These are phyloP conservation scores for Nomada lathburiana DNA, from an alignment of 2,888 invertebrate genomes.

Conservation along the genomic window DNA sequence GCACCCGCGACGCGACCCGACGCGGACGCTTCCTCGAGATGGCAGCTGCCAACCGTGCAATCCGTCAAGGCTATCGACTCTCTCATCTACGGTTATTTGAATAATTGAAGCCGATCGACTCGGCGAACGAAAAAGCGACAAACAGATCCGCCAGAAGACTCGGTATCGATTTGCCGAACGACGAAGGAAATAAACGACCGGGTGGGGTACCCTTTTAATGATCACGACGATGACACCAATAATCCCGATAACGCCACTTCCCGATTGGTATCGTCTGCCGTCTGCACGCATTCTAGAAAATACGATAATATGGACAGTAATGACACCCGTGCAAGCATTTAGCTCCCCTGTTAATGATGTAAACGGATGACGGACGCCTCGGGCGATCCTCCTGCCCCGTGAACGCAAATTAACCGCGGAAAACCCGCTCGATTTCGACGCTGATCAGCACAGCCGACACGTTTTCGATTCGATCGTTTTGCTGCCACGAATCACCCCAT, in stretches of 20 bases:
- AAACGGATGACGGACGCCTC: background rate
- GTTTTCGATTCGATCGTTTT: conserved; percentile 5
- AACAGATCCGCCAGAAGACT: background rate
- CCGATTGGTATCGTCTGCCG: conserved; percentile 7
- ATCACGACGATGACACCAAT: conserved; percentile 41
- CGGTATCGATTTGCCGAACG: background rate
- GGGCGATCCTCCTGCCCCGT: background rate
- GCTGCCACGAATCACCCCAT: background rate
- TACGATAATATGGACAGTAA: conserved; percentile 42
- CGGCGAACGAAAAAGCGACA: conserved; percentile 6
- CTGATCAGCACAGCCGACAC: background rate
- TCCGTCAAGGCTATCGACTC: conserved; percentile 57
- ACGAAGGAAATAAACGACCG: background rate
- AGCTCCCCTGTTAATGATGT: conserved; percentile 45
- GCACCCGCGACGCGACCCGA: conserved; percentile 34
- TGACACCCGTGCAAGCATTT: conserved; percentile 29
- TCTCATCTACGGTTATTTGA: conserved; percentile 69
- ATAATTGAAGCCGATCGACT: conserved; percentile 68
- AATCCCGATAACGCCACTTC: conserved; percentile 38
- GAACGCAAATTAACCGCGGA: conserved; percentile 3
- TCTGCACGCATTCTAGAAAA: conserved; percentile 31
- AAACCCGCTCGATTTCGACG: background rate
- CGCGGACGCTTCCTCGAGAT: conserved; percentile 23
- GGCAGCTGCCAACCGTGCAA: conserved; percentile 2
- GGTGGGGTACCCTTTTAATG: conserved; percentile 24